Conservation (phyloP, 2,888 invertebrate genomes). For the Phortica magna region DNA sequence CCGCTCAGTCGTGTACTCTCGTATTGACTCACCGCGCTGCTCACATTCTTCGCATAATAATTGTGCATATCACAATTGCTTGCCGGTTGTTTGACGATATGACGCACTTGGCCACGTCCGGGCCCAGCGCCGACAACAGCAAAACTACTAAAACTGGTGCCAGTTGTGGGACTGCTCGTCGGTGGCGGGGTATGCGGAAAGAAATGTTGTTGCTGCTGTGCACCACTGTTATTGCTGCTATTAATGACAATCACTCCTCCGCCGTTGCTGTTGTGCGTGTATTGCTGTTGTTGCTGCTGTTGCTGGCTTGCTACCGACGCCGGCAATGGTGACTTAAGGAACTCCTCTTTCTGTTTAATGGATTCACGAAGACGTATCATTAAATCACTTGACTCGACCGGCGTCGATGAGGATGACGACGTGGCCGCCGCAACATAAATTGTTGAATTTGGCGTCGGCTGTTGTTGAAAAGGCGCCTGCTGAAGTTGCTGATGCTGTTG, state of each 20-base stretch:
- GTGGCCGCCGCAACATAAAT: constrained; percentile 40
- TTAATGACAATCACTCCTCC: constrained; percentile 41
- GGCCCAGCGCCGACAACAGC: constrained; percentile 25
- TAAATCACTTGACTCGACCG: constrained; percentile 71
- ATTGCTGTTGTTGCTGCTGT: constrained; percentile 44
- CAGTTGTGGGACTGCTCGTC: background rate
- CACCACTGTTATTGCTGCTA: constrained; percentile 38
- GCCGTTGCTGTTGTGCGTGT: background rate
- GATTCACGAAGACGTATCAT: constrained; percentile 89
- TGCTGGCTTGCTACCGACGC: constrained; percentile 39
- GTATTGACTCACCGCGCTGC: constrained; percentile 14
- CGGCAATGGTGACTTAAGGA: constrained; percentile 84
- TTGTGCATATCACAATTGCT: constrained; percentile 14
- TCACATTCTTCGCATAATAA: constrained; percentile 21
- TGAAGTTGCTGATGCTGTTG: constrained; percentile 57
- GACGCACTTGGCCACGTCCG: constrained; percentile 56
- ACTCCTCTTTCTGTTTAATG: constrained; percentile 93
- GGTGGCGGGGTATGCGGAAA: constrained; percentile 57
- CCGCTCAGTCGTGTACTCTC: background rate
- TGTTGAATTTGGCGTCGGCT: background rate
- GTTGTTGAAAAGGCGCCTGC: constrained; percentile 53
- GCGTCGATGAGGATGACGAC: constrained; percentile 43
- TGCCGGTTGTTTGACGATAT: constrained; percentile 50
- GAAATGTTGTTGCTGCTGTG: constrained; percentile 55
- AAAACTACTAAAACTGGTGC: constrained; percentile 41